phyloP scores from a whole-genome alignment of 2,113 vertebrate species.

The Sylvilagus bachmani region DNA sequence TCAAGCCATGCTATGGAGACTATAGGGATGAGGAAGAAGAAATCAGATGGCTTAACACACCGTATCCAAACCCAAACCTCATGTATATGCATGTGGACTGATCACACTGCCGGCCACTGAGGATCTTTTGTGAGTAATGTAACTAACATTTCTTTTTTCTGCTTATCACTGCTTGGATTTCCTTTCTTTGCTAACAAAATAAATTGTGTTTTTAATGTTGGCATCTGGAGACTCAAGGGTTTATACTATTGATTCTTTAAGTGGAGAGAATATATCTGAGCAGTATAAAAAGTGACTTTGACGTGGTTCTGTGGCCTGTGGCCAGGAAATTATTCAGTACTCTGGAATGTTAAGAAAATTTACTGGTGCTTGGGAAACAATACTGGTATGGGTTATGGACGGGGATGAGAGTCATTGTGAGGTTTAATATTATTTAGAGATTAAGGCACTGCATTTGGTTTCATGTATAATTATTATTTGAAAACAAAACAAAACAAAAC shows the following conservation, averaged over 20 bases:
- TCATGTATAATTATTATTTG: not conserved
- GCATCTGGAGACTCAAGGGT: not conserved
- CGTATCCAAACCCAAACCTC: not conserved
- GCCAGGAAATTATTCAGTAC: not conserved
- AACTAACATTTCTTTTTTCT: not conserved
- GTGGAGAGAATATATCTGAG: not conserved
- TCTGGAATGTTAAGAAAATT: constrained; percentile 48
- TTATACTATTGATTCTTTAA: constrained; percentile 46
- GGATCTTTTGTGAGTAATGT: not conserved
- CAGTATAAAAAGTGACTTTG: not conserved
- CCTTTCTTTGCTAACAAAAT: constrained; percentile 36
- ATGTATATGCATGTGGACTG: not conserved
- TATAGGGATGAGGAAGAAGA: not conserved
- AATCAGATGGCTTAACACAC: not conserved
- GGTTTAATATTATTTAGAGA: constrained; percentile 22
- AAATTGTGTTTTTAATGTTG: constrained; percentile 28
- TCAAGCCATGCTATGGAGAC: not conserved
- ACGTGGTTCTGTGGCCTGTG: not conserved
- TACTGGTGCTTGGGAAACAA: not conserved
- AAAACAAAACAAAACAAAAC: constrained; percentile 57
- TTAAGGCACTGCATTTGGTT: not conserved
- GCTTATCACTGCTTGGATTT: constrained; percentile 4
- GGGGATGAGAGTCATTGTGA: not conserved
- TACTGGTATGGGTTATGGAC: not conserved
- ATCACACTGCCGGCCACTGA: not conserved